Conservation (phyloP, 1,140 invertebrate genomes). For the Mercenaria mercenaria region DNA sequence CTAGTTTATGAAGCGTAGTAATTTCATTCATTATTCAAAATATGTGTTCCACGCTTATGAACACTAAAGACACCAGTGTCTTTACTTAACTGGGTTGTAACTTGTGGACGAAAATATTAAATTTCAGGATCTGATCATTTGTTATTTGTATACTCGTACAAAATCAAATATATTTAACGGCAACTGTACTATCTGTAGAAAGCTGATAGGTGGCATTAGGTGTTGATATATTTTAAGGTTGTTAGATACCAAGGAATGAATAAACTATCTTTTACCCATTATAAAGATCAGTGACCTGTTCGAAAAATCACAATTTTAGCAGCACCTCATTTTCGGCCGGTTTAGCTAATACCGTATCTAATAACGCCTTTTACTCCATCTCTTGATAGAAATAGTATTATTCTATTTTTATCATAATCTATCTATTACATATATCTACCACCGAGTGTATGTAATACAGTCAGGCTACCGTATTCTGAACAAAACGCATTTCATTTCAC, state of each 20-base stretch:
- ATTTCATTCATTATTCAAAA: slow-evolving; percentile 32
- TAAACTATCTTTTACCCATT: neutral
- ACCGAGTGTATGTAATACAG: too few species aligned
- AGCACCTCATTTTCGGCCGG: too few species aligned
- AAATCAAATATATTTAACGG: neutral
- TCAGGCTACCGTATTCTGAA: too few species aligned
- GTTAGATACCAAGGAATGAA: neutral
- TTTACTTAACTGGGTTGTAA: neutral
- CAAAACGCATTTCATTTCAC: too few species aligned
- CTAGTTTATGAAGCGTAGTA: neutral
- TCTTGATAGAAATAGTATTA: too few species aligned
- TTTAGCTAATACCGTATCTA: too few species aligned
- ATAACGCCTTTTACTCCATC: too few species aligned
- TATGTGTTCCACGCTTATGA: neutral
- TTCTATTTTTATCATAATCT: too few species aligned
- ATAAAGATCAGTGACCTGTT: too few species aligned
- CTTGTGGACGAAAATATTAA: neutral
- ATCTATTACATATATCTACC: too few species aligned
- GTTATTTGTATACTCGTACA: neutral
- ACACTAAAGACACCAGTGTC: neutral
- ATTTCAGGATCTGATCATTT: neutral
- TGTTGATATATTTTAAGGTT: neutral
- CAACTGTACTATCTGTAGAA: neutral
- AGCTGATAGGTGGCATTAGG: neutral
- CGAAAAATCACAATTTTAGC: too few species aligned